Evolutionary conservation across 2,888 invertebrate genomes (phyloP), one percentile per base, ranked within the genome.

Genomic region (Lampropteryx suffumata): DNA sequence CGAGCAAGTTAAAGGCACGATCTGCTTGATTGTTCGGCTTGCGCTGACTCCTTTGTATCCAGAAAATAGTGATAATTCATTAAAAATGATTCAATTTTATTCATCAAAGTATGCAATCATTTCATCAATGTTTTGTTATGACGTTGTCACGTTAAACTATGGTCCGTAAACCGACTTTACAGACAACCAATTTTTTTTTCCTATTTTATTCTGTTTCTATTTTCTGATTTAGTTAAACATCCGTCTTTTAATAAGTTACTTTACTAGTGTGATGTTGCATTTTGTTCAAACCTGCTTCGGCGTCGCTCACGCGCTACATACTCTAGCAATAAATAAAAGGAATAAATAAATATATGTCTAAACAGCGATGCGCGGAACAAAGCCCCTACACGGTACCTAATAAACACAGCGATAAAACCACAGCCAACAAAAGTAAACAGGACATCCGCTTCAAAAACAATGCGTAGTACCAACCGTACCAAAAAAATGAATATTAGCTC

Each of bases 401-500:
- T 62, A 57, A 59, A 62, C 53, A 53, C 54, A 54, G 45, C 49
- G 55, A 57, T 59, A 65, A 67, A 71, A 76, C 65, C 65, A 61
- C 65, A 32, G 67, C 66, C 64, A 64, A 73, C 71, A 70, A 76
- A 74, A 74, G 73, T 73, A 74, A 73, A 75, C 79, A 78, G 79
- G 79, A 79, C 71, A 73, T 79, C 76, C 80, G 81, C 64, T 78
- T 71, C 66, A 65, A 73, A 80, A 80, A 80, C 80, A 81, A 79
- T 80, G 79, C 73, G 69, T 72, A 74, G 71, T 72, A 70, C 67
- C 61, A 69, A 63, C 44, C 55, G 62, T 61, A 67, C 65, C 65
- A 65, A 63, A 76, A 76, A 76, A 71, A 75, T 72, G 71, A 71
- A 75, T 76, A 78, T 78, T 77, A 73, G 71, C 71, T 71, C 65